phyloP scores from a whole-genome alignment of 2,888 invertebrate species.

The Trachelus troglodyta region DNA sequence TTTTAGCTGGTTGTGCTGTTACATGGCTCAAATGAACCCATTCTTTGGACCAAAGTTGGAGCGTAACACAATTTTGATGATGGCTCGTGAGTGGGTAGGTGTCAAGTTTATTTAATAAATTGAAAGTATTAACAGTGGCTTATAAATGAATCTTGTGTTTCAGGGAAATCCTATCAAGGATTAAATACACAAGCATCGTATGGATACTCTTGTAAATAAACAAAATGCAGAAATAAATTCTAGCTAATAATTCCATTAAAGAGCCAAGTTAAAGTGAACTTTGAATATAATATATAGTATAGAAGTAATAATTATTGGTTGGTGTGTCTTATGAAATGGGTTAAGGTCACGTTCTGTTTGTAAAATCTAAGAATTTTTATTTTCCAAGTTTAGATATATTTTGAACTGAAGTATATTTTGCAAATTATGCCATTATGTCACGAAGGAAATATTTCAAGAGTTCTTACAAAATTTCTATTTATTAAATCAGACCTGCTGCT shows the following conservation, averaged over 20 bases:
- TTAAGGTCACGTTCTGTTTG: neutral
- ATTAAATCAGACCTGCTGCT: conserved; percentile 1
- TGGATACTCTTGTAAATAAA: neutral
- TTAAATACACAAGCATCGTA: neutral
- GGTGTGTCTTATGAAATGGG: conserved; percentile 2
- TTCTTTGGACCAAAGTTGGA: conserved; percentile 85
- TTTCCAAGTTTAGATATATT: neutral
- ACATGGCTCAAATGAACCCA: conserved; percentile 94
- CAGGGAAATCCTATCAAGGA: conserved; percentile 10
- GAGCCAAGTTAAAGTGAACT: neutral
- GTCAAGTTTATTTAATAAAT: neutral
- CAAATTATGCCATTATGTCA: neutral
- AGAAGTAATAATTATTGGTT: conserved; percentile 5
- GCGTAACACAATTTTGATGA: conserved; percentile 78
- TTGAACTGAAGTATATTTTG: neutral
- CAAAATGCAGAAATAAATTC: neutral
- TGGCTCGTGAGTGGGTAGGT: conserved; percentile 84
- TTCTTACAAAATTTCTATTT: neutral
- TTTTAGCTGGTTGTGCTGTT: conserved; percentile 89
- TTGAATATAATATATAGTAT: conserved; percentile 8
- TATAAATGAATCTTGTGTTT: conserved; percentile 3
- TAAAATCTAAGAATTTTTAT: neutral
- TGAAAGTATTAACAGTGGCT: neutral
- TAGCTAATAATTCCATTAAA: neutral
- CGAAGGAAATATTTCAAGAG: neutral